These are phyloP conservation scores for Cololabis saira DNA, from an alignment of 2,113 vertebrate species.

Conservation along the genomic window DNA sequence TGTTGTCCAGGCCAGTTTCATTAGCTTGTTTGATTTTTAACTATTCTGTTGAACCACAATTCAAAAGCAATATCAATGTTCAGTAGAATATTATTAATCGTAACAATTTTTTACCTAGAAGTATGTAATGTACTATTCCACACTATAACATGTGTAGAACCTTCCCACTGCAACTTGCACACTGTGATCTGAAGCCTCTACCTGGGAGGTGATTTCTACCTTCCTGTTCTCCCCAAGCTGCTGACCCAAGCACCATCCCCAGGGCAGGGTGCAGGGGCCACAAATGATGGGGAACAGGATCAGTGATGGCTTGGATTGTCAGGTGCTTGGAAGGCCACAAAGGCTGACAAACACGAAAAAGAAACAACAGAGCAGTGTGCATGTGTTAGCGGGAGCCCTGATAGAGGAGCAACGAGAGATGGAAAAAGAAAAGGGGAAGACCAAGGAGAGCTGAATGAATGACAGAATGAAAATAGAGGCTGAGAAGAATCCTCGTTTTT, in stretches of 20 bases:
- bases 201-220: not conserved
- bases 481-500: slow-evolving; percentile 74
- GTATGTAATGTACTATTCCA: too few species aligned
- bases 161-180: too few species aligned
- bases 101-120: too few species aligned
- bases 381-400: slow-evolving; percentile 3
- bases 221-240: slow-evolving; percentile 7
- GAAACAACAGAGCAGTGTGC: slow-evolving; percentile 14
- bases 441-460: slow-evolving; percentile 51
- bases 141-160: too few species aligned
- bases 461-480: slow-evolving; percentile 66
- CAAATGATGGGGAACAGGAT: slow-evolving; percentile 22
- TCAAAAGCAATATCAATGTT: too few species aligned
- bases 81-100: too few species aligned
- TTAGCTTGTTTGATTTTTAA: too few species aligned
- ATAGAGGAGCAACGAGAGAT: slow-evolving; percentile 38
- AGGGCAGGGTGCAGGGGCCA: slow-evolving; percentile 5
- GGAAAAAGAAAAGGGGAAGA: slow-evolving; percentile 46
- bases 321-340: slow-evolving; percentile 44
- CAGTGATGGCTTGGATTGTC: slow-evolving; percentile 44
- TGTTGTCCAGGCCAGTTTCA: too few species aligned
- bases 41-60: too few species aligned
- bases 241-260: not conserved
- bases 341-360: slow-evolving; percentile 55
- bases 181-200: not conserved